A percentile compares a stretch with the other conserved stretches of the same genome.
Evolutionary conservation across 1,140 invertebrate genomes (phyloP).

Genomic region (Lordiphosa clarofinis): DNA sequence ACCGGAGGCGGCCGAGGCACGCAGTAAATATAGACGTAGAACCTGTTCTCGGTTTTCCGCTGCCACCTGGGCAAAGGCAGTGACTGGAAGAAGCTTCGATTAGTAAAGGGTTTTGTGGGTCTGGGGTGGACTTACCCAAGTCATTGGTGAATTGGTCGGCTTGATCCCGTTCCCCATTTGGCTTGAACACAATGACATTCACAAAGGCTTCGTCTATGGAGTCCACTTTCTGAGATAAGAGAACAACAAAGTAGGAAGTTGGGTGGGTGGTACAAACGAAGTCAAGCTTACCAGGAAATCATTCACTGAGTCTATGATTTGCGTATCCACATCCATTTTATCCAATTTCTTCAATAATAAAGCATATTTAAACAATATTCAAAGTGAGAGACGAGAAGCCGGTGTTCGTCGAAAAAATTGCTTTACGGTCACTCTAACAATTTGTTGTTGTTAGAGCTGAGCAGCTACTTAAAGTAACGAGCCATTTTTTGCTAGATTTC

Average conservation of each 20-base stretch:
- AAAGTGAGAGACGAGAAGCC: too few species aligned
- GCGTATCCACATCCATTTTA: slow-evolving; percentile 56
- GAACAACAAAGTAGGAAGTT: not conserved
- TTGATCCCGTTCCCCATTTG: slow-evolving; percentile 85
- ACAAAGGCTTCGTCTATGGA: slow-evolving; percentile 92
- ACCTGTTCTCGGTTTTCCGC: slow-evolving; percentile 87
- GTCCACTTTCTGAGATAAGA: slow-evolving; percentile 86
- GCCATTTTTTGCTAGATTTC: too few species aligned
- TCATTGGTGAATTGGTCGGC: slow-evolving; percentile 84
- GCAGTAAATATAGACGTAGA: slow-evolving; percentile 85
- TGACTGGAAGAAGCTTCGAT: slow-evolving; percentile 67
- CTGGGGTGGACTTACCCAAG: slow-evolving; percentile 39
- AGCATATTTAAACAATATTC: too few species aligned
- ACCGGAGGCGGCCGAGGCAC: slow-evolving; percentile 86
- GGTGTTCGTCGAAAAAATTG: too few species aligned
- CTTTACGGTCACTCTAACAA: too few species aligned
- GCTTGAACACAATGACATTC: slow-evolving; percentile 88
- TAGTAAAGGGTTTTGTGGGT: not conserved
- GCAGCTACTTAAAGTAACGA: too few species aligned
- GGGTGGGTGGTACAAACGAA: too few species aligned
- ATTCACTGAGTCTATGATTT: slow-evolving; percentile 66
- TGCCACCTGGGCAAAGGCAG: slow-evolving; percentile 80
- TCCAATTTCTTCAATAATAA: too few species aligned
- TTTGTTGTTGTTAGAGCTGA: too few species aligned
- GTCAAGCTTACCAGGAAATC: slow-evolving; percentile 60